Evolutionary conservation across 2,113 vertebrate species (phyloP).

Genomic region (Pteruthius melanotis): DNA sequence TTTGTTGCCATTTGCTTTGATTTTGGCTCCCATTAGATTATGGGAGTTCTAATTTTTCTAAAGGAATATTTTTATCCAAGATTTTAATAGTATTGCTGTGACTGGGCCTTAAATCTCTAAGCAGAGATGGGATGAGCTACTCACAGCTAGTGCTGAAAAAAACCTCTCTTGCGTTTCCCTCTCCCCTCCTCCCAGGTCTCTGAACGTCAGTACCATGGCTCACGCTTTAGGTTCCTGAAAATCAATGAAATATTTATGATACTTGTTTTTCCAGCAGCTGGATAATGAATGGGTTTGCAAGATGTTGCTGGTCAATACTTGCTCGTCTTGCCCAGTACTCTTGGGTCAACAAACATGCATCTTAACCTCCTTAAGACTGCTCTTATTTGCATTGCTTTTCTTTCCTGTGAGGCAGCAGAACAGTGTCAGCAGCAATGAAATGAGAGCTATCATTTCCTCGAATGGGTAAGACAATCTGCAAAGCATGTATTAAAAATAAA

Average conservation of each 20-base stretch:
- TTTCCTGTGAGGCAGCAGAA: neutral
- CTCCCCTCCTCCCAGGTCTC: neutral
- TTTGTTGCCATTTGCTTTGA: conserved; percentile 10
- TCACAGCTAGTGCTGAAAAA: neutral
- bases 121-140: neutral
- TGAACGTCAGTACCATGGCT: neutral
- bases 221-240: neutral
- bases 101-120: neutral
- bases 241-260: conserved; percentile 10
- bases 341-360: neutral
- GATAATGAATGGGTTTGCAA: neutral
- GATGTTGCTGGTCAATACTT: neutral
- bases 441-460: neutral
- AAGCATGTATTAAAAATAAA: conserved; percentile 9
- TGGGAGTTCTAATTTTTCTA: neutral
- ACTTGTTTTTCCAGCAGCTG: neutral
- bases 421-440: neutral
- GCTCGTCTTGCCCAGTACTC: neutral
- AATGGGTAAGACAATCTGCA: neutral
- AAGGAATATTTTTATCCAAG: neutral
- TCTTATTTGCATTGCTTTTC: neutral
- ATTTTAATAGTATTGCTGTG: neutral
- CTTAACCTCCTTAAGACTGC: neutral
- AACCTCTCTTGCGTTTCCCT: neutral
- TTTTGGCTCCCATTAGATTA: neutral